Evolutionary conservation across 2,797 vertebrate species (phyloP), one percentile per base, ranked within the genome.

Genomic region (Tragelaphus oryx): DNA sequence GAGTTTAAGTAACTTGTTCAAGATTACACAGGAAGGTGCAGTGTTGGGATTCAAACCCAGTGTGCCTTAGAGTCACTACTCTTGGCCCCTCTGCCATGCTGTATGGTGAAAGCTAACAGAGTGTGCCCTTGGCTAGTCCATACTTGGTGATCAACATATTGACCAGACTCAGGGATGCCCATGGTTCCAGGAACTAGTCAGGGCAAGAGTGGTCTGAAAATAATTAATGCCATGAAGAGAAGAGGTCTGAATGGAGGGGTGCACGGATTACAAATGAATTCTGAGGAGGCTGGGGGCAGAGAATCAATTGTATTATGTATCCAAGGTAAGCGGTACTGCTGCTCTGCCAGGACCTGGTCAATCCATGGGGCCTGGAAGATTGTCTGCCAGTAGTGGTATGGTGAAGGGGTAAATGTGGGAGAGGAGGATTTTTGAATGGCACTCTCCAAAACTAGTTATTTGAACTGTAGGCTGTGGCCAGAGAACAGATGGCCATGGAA

Each of bases 1-100:
- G 48, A 52, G 37, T 60, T 93, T 92, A 93, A 91, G 26, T 48
- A 44, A 60, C 28, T 62, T 95, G 65, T 52, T 96, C 28, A 92
- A 80, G 74, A 59, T 92, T 30, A 48, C 41, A 82, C 3, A 76
- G 71, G 83, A 92, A 74, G 62, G 65, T 37, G 74, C 28, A 75
- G 14, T 37, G 30, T 46, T 95, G 89, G 22, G 18, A 95, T 91
- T 92, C 44, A 84, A 71, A 96, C 30, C 30, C 18, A 91, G 46
- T 44, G 8, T 78, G 33, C 55, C 46, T 89, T 92, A 83, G 37
- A 89, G 75, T 87, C 78, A 46, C 52, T 85, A 46, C 75, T 82
- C 37, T 91, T 57, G 89, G 86, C 5, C 5, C 3, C 28, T 50
- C 80, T 76, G 60, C 50, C 74, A 76, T 46, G 41, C 59, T 80